phyloP scores from a whole-genome alignment of 1,140 invertebrate genomes.

The Achatina immaculata region DNA sequence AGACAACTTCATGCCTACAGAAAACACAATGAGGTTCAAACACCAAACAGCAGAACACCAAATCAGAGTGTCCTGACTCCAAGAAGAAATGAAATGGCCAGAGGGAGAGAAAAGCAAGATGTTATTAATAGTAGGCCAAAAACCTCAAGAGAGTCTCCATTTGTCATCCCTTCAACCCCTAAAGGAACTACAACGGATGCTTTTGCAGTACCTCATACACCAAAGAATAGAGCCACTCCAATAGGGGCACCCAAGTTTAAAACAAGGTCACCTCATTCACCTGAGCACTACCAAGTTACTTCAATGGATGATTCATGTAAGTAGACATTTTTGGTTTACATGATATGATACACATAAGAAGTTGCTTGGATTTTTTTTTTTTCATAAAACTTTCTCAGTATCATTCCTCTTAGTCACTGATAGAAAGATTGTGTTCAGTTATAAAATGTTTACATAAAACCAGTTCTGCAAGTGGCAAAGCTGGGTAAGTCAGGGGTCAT shows the following conservation, averaged over 20 bases:
- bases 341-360: no score
- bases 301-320: constrained; percentile 61
- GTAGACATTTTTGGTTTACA: constrained; percentile 17
- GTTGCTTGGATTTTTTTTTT: no score
- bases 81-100: constrained; percentile 33
- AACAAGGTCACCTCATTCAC: constrained; percentile 52
- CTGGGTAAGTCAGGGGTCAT: no score
- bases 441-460: no score
- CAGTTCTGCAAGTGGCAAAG: no score
- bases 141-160: background rate
- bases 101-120: constrained; percentile 10
- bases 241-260: constrained; percentile 41
- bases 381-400: no score
- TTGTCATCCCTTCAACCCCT: background rate
- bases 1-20: background rate
- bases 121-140: background rate
- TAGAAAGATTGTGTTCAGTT: no score
- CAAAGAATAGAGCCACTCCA: constrained; percentile 12
- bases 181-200: constrained; percentile 25
- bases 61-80: constrained; percentile 23
- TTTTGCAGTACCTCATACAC: constrained; percentile 53
- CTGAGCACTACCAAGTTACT: constrained; percentile 53
- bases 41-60: background rate
- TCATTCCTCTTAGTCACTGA: no score
- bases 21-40: background rate